phyloP scores from a whole-genome alignment of 2,888 invertebrate species.

The Archips crataeganus region DNA sequence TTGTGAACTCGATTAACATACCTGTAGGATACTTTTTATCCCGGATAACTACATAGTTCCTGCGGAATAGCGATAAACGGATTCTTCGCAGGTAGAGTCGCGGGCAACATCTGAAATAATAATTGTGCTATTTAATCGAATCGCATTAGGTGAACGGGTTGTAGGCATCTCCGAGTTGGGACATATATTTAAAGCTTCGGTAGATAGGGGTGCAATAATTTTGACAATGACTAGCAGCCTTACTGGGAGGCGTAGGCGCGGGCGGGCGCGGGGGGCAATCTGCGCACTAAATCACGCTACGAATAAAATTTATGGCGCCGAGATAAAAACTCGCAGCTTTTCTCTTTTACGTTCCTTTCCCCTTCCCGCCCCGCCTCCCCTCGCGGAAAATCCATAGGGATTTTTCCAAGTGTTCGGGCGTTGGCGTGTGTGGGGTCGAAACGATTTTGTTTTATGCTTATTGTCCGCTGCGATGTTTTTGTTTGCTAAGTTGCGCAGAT shows the following conservation, averaged over 20 bases:
- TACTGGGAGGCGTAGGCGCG: constrained; percentile 83
- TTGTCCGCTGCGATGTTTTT: constrained; percentile 82
- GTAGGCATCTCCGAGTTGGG: constrained; percentile 78
- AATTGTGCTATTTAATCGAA: constrained; percentile 14
- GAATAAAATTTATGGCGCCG: constrained; percentile 87
- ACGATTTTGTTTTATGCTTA: constrained; percentile 86
- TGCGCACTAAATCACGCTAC: constrained; percentile 87
- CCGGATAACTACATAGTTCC: too few relatives aligned
- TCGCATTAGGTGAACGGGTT: constrained; percentile 60
- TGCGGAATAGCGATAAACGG: too few relatives aligned
- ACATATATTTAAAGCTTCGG: constrained; percentile 86
- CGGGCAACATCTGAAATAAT: background rate
- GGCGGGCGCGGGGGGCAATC: constrained; percentile 82
- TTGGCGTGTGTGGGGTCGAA: constrained; percentile 84
- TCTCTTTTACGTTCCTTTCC: constrained; percentile 86
- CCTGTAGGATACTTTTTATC: too few relatives aligned
- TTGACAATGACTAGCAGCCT: constrained; percentile 86
- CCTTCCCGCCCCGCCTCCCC: constrained; percentile 57
- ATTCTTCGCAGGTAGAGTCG: too few relatives aligned
- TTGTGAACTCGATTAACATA: too few relatives aligned
- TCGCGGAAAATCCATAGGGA: constrained; percentile 85
- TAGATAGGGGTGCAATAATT: constrained; percentile 87
- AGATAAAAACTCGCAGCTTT: constrained; percentile 88
- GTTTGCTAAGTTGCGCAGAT: constrained; percentile 83
- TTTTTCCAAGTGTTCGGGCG: constrained; percentile 85